phyloP scores from a whole-genome alignment of 1,140 invertebrate genomes.

The Eciton burchellii region DNA sequence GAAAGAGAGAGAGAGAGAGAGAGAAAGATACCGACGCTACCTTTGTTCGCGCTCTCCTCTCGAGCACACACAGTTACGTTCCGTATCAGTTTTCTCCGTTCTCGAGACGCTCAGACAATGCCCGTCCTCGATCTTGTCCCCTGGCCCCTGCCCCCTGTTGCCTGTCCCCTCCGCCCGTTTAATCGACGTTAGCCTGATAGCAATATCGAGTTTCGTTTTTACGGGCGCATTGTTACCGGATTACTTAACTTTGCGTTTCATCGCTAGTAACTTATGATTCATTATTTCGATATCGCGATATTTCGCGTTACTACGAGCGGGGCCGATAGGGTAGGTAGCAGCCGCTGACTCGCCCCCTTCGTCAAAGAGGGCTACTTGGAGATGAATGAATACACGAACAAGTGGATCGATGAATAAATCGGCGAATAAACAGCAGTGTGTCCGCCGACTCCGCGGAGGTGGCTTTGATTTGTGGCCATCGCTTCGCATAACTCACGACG shows the following conservation, averaged over 20 bases:
- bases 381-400: no score
- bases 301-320: no score
- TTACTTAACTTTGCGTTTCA: background rate
- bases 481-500: constrained; percentile 59
- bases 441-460: background rate
- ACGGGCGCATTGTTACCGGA: background rate
- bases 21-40: constrained; percentile 15
- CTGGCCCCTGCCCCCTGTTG: no score
- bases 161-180: no score
- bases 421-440: no score
- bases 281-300: no score
- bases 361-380: no score
- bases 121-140: constrained; percentile 36
- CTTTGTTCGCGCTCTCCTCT: constrained; percentile 38
- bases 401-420: constrained; percentile 19
- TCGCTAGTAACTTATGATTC: no score
- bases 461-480: constrained; percentile 43
- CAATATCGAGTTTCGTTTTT: background rate
- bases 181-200: constrained; percentile 22
- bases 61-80: constrained; percentile 17
- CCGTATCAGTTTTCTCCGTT: constrained; percentile 38
- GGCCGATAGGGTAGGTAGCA: no score
- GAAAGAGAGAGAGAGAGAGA: no score
- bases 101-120: constrained; percentile 47
- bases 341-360: no score